Evolutionary conservation across 2,113 vertebrate species (phyloP), one percentile per base, ranked within the genome.

Genomic region (Saguinus midas): DNA sequence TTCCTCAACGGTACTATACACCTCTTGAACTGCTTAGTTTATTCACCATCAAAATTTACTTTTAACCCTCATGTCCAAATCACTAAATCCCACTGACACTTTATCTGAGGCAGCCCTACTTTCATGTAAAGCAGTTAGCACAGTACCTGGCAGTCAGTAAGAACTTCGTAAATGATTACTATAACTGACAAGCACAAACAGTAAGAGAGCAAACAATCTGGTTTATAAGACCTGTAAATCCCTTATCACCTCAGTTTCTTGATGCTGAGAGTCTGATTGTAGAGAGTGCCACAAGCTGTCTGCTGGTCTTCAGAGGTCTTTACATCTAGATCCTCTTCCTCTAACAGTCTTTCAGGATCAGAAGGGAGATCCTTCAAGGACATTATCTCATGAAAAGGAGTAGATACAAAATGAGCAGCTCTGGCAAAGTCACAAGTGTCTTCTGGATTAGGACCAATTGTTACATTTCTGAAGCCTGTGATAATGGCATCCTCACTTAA

Each of bases 361-460:
- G 97, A 95, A 97, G 95, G 90, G 45, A 98, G 82, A 55, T 98
- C 87, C 87, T 98, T 98, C 94, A 98, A 97, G 96, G 97, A 92
- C 35, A 64, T 61, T 37, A 94, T 58, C 20, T 98, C 98, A 8
- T 98, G 98, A 72, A 99, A 99, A n/a, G 99, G 99, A 0, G 99
- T 99, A 3, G 99, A 99, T 21, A 98, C 99, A 96, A 99, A 96
- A 21, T 94, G 99, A 72, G 99, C 98, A 43, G 99, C 99, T 92
- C 97, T 97, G n/a, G 97, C 98, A 21, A 99, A 99, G 87, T 99
- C 99, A 97, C 99, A 98, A 0, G 99, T 99, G 93, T 99, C 98
- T 91, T 99, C 99, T 9, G 99, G 99, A 96, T 98, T 99, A 78
- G 98, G 98, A 96, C 98, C 99, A 78, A 99, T 97, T 35, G 98